Evolutionary conservation across 2,113 vertebrate genomes (phyloP).

Genomic region (Machaerirhynchus nigripectus): DNA sequence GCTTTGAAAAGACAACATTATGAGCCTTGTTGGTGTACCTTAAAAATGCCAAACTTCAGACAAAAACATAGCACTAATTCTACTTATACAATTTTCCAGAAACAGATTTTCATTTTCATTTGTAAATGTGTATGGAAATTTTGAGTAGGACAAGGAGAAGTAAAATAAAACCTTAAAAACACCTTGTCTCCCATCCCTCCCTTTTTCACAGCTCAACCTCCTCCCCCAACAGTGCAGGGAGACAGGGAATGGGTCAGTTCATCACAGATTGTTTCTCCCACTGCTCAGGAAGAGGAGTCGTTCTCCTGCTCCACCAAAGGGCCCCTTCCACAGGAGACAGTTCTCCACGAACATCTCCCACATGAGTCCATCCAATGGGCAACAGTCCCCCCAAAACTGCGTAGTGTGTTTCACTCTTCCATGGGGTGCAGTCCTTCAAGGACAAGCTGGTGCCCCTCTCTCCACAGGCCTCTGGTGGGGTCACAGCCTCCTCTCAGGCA

Average conservation of each 20-base stretch:
- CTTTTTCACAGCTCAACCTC: neutral
- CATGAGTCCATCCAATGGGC: rapidly evolving
- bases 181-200: neutral
- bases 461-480: neutral
- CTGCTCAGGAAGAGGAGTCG: neutral
- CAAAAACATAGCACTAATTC: neutral
- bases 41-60: neutral
- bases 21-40: neutral
- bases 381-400: no score
- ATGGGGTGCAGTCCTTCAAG: neutral
- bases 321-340: neutral
- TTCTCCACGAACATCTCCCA: neutral
- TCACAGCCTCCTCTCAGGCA: neutral
- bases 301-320: rapidly evolving
- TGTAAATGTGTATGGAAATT: neutral
- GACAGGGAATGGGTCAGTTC: neutral
- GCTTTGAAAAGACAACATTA: neutral
- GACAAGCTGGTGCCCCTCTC: neutral
- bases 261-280: no score
- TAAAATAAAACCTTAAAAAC: neutral
- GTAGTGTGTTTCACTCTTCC: neutral
- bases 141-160: neutral
- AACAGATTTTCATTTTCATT: neutral
- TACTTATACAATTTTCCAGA: neutral
- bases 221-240: neutral